phyloP scores from a whole-genome alignment of 1,140 invertebrate genomes.

The Drosophila littoralis region DNA sequence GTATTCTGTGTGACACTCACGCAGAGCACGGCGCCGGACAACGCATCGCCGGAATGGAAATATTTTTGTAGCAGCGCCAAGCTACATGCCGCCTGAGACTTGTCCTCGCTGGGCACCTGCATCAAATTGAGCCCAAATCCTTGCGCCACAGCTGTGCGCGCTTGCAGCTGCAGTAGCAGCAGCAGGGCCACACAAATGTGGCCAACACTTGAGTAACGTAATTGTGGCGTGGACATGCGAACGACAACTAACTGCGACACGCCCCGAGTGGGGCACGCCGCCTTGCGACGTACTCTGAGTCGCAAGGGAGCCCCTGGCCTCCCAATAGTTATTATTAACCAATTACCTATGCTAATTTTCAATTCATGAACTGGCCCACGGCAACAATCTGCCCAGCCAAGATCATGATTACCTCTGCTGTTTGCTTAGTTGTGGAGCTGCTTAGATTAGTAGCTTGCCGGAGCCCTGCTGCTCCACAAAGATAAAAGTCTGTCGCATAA shows the following conservation, averaged over 20 bases:
- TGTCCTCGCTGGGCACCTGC: conserved; percentile 53
- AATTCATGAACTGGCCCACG: conserved; percentile 48
- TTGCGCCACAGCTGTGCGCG: background rate
- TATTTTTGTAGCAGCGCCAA: conserved; percentile 71
- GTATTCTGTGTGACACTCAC: conserved; percentile 55
- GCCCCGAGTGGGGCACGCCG: conserved; percentile 29
- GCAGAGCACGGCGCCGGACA: conserved; percentile 67
- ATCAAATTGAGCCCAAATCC: conserved; percentile 77
- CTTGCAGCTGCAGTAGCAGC: conserved; percentile 27
- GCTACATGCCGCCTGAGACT: conserved; percentile 52
- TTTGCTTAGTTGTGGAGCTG: conserved; percentile 31
- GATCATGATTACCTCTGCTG: conserved; percentile 33
- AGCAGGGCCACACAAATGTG: conserved; percentile 4
- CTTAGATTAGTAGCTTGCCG: background rate
- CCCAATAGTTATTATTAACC: conserved; percentile 59
- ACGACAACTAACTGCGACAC: conserved; percentile 59
- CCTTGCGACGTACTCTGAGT: conserved; percentile 14
- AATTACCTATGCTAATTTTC: conserved; percentile 74
- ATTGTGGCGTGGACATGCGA: conserved; percentile 52
- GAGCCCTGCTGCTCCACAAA: background rate
- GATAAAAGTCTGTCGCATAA: background rate
- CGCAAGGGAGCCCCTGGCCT: conserved; percentile 42
- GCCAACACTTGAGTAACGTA: conserved; percentile 16
- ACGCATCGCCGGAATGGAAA: conserved; percentile 62
- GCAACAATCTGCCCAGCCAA: conserved; percentile 25